Evolutionary conservation across 2,113 vertebrate genomes (phyloP), one percentile per base, ranked within the genome.

Genomic region (Chionodraco myersi): DNA sequence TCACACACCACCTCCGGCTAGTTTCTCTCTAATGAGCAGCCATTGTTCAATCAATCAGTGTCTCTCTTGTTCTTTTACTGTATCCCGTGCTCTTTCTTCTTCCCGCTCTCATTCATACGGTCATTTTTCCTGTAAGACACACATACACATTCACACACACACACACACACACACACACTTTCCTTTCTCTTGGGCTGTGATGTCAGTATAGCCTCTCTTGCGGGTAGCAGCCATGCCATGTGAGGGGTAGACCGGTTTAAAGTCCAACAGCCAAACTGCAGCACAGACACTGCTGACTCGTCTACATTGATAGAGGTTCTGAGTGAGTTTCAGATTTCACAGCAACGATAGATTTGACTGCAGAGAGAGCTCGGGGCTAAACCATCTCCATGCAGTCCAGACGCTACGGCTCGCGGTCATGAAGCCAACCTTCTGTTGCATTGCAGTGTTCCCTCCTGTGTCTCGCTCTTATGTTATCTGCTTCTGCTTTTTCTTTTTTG

Each of bases 11-110:
- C 76, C 79, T 68, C 57, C 10, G 73, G 76, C 72, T 68, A 56
- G 77, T 80, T 70, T 72, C 59, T 83, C 66, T 80, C 66, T 88
- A 88, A 90, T 84, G 82, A 83, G 76, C 65, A 74, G 49, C 78
- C 69, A 70, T 91, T 84, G 85, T 90, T 87, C 80, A 86, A 89
- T 90, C 90, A 84, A 89, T 89, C 86, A 83, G 68, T 73, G 79
- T 84, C 64, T 81, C 79, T 84, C 48, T 74, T 81, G 75, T 86
- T 85, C 81, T 47, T 2, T 23, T 30, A 52, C 67, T 79, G 77
- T 75, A 78, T 71, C 52, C 15, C 71, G 10, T 61, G 34, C 77
- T 72, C 30, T 49, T 51, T 65, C 15, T 62, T 77, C 49, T 52
- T 56, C 58, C 75, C 26, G 5, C 53, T 66, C 47, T 75, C 47